phyloP scores from a whole-genome alignment of 2,113 vertebrate species.

The Azemiops feae region DNA sequence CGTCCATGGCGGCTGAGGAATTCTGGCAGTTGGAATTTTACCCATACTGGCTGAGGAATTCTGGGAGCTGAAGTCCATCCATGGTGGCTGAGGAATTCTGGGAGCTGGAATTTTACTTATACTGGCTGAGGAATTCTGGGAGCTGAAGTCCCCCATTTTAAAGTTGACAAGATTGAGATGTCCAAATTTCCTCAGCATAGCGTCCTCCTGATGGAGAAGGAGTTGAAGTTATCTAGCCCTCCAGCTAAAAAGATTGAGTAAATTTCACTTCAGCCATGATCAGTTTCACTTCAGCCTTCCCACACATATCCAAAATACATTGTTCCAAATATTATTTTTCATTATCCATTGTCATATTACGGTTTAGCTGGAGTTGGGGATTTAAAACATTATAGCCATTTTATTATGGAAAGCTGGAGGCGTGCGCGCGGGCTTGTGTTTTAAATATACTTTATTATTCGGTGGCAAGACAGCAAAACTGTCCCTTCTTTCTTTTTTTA shows the following conservation, averaged over 20 bases:
- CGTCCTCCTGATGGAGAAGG: background rate
- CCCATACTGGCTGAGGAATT: too few relatives aligned
- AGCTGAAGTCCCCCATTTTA: too few relatives aligned
- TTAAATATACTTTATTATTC: background rate
- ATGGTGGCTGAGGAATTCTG: too few relatives aligned
- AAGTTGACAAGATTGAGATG: background rate
- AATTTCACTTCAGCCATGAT: background rate
- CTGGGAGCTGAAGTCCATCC: too few relatives aligned
- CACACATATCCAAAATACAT: background rate
- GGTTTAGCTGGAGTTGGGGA: too few relatives aligned
- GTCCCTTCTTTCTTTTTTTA: background rate
- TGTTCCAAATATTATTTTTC: background rate
- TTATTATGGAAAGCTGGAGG: background rate
- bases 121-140: too few relatives aligned
- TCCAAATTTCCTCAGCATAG: background rate
- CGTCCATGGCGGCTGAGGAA: too few relatives aligned
- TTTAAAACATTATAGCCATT: background rate
- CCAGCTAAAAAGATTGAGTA: background rate
- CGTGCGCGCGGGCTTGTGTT: background rate
- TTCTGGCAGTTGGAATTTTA: too few relatives aligned
- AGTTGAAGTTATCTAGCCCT: background rate
- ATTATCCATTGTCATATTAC: background rate
- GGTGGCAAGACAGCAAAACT: background rate
- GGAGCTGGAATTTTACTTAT: too few relatives aligned
- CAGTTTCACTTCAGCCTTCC: background rate